phyloP scores from a whole-genome alignment of 2,113 vertebrate species.

The Lepisosteus osseus region DNA sequence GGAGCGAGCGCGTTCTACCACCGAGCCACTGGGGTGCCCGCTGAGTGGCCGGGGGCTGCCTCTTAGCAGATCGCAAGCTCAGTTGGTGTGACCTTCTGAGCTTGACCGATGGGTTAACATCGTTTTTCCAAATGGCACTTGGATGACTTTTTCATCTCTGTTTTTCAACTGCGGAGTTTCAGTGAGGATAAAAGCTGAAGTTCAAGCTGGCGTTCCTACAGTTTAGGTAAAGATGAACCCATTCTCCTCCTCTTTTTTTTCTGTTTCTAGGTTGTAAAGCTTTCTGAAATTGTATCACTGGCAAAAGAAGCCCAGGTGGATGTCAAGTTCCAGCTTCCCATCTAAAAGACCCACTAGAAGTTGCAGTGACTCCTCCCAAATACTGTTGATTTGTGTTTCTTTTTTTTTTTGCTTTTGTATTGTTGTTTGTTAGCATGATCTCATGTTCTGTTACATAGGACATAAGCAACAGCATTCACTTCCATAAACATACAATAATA shows the following conservation, averaged over 20 bases:
- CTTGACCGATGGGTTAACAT: too few relatives aligned
- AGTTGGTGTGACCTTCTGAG: too few relatives aligned
- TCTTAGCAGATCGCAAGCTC: too few relatives aligned
- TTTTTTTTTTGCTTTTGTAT: slow-evolving; percentile 3
- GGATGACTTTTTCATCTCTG: too few relatives aligned
- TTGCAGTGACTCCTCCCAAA: slow-evolving; percentile 3
- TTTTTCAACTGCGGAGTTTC: too few relatives aligned
- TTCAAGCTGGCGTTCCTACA: too few relatives aligned
- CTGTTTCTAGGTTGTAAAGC: slow-evolving; percentile 84
- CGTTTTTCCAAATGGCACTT: too few relatives aligned
- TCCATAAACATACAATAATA: not conserved
- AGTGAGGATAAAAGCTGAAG: too few relatives aligned
- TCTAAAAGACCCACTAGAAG: slow-evolving; percentile 62
- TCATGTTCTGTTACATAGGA: slow-evolving; percentile 8
- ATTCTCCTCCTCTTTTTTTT: not conserved
- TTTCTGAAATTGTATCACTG: slow-evolving; percentile 91
- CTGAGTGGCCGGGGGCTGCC: too few relatives aligned
- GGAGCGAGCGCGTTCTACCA: too few relatives aligned
- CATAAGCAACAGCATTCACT: not conserved
- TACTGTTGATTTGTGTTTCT: not conserved
- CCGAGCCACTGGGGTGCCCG: too few relatives aligned
- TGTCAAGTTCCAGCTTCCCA: slow-evolving; percentile 95
- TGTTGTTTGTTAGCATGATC: not conserved
- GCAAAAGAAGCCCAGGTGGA: slow-evolving; percentile 94
- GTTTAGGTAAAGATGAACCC: too few relatives aligned